Percentiles rank a stretch among this genome's conserved stretches.
Evolutionary conservation across 1,140 invertebrate species (phyloP).

Genomic region (Aplysia californica): DNA sequence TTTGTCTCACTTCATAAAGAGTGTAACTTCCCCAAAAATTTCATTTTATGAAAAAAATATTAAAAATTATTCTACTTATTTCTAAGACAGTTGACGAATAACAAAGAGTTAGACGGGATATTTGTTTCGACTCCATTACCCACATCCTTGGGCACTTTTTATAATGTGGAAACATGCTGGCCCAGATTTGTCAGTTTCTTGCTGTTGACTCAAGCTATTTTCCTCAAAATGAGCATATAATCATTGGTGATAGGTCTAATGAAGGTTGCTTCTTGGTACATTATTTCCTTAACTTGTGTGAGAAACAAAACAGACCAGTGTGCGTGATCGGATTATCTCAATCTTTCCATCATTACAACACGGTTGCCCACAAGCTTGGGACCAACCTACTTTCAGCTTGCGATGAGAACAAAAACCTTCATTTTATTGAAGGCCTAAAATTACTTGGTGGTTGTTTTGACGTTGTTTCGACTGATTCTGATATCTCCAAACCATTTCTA

Average conservation of each 20-base stretch:
- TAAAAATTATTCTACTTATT: too few relatives aligned
- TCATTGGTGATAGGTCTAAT: slow-evolving; percentile 6
- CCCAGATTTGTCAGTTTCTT: slow-evolving; percentile 30
- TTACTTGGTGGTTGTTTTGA: slow-evolving; percentile 28
- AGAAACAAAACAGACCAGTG: slow-evolving; percentile 13
- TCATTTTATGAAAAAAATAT: too few relatives aligned
- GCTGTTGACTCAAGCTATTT: slow-evolving; percentile 31
- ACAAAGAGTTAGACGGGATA: too few relatives aligned
- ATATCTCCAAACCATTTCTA: background rate
- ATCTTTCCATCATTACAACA: slow-evolving; percentile 48
- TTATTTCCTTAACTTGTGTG: slow-evolving; percentile 26
- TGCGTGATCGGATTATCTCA: slow-evolving; percentile 9
- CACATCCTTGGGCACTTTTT: too few relatives aligned
- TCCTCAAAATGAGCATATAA: slow-evolving; percentile 5
- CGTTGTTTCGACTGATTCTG: background rate
- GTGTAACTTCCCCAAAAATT: too few relatives aligned
- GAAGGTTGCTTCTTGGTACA: slow-evolving; percentile 20
- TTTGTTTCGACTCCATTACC: too few relatives aligned
- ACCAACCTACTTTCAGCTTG: slow-evolving; percentile 35
- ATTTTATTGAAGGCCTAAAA: slow-evolving; percentile 49
- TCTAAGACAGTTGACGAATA: too few relatives aligned
- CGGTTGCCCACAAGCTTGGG: slow-evolving; percentile 48
- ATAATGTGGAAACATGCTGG: slow-evolving; percentile 33
- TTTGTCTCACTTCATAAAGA: too few relatives aligned
- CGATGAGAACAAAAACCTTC: slow-evolving; percentile 36